These are phyloP conservation scores for Zaprionus capensis DNA, from an alignment of 1,140 invertebrate species.

Conservation along the genomic window DNA sequence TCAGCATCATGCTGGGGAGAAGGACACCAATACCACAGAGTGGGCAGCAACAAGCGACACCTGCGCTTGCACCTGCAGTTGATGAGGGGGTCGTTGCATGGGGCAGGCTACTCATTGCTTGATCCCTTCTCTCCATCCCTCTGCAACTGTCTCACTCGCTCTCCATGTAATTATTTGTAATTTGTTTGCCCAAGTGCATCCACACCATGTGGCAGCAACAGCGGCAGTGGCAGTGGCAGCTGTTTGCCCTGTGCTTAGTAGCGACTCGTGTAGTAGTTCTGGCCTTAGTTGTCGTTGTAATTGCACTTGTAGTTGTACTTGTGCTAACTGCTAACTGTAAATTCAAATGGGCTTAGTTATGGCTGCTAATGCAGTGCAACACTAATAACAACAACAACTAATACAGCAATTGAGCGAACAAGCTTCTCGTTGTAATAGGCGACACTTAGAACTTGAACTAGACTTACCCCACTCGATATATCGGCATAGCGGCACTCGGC, in stretches of 20 bases:
- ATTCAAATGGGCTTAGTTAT: slow-evolving; percentile 63
- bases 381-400: background rate
- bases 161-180: slow-evolving; percentile 75
- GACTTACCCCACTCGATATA: background rate
- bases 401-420: background rate
- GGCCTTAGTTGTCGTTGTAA: background rate
- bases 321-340: slow-evolving; percentile 30
- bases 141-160: slow-evolving; percentile 19
- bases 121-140: background rate
- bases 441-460: slow-evolving; percentile 36
- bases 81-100: slow-evolving; percentile 41
- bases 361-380: slow-evolving; percentile 44
- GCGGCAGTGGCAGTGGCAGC: background rate
- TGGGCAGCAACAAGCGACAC: slow-evolving; percentile 50
- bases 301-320: slow-evolving; percentile 26
- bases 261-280: background rate
- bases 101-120: background rate
- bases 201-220: slow-evolving; percentile 16
- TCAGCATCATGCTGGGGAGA: slow-evolving; percentile 23
- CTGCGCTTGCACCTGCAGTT: slow-evolving; percentile 66
- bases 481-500: background rate
- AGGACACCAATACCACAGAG: slow-evolving; percentile 30
- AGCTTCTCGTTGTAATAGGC: background rate
- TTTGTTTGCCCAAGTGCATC: slow-evolving; percentile 73
- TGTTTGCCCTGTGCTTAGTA: background rate